Conservation (phyloP, 2,888 invertebrate genomes). For the Pollenia griseotomentosa region DNA sequence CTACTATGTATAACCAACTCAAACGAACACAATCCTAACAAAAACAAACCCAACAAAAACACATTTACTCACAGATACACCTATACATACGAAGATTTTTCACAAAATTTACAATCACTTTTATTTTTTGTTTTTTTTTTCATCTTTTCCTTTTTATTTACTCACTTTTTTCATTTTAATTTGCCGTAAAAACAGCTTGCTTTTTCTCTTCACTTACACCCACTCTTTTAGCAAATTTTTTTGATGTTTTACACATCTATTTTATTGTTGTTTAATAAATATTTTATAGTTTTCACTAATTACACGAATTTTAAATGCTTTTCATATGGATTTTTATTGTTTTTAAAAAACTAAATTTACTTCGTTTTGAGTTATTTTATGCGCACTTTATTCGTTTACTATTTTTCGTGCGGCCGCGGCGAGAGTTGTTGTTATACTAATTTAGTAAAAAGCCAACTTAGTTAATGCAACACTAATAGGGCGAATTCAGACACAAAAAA, state of each 20-base stretch:
- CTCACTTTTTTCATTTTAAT: slow-evolving; percentile 62
- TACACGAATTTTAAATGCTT: slow-evolving; percentile 6
- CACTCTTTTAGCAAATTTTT: slow-evolving; percentile 42
- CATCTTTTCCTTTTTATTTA: slow-evolving; percentile 25
- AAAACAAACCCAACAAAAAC: slow-evolving; percentile 21
- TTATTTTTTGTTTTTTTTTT: slow-evolving; percentile 11
- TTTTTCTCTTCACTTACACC: slow-evolving; percentile 54
- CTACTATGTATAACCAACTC: slow-evolving; percentile 7
- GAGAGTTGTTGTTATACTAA: slow-evolving; percentile 56
- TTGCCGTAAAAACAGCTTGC: slow-evolving; percentile 57
- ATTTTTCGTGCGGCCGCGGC: slow-evolving; percentile 47
- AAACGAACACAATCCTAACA: background rate
- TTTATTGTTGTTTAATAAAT: slow-evolving; percentile 21
- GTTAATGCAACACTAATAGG: slow-evolving; percentile 29
- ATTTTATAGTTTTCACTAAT: slow-evolving; percentile 23
- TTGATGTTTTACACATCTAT: slow-evolving; percentile 38
- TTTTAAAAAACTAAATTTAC: slow-evolving; percentile 30
- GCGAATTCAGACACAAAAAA: background rate
- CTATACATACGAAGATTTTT: slow-evolving; percentile 44
- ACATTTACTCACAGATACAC: slow-evolving; percentile 45
- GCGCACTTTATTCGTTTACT: slow-evolving; percentile 1
- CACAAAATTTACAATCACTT: slow-evolving; percentile 51
- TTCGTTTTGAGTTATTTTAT: background rate
- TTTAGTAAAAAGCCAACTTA: slow-evolving; percentile 42
- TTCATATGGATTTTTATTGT: slow-evolving; percentile 24